Evolutionary conservation across 2,113 vertebrate species (phyloP).

Genomic region (Gymnogyps californianus): DNA sequence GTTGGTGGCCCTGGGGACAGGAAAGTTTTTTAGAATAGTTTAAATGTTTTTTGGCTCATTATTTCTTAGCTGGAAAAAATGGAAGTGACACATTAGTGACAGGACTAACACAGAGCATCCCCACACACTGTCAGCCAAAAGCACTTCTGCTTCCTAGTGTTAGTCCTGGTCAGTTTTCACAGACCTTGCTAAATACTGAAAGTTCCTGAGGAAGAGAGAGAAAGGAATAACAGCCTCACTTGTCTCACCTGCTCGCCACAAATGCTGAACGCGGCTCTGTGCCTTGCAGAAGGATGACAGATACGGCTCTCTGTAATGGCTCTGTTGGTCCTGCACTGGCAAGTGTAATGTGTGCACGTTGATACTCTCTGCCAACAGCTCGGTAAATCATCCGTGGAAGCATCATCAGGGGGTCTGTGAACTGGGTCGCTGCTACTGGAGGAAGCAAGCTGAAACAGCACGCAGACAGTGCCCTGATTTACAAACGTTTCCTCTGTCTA

Average conservation of each 20-base stretch:
- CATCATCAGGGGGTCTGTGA: neutral
- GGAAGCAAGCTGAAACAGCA: neutral
- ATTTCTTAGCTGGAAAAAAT: neutral
- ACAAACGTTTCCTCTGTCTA: neutral
- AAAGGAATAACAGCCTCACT: neutral
- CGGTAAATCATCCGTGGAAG: rapidly evolving
- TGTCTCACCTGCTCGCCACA: neutral
- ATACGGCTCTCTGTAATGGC: rapidly evolving
- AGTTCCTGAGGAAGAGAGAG: neutral
- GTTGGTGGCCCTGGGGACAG: neutral
- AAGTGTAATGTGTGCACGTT: neutral
- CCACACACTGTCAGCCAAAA: neutral
- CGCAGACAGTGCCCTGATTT: neutral
- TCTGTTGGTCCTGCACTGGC: neutral
- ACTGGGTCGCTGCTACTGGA: neutral
- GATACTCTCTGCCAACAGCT: neutral
- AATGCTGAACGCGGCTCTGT: neutral
- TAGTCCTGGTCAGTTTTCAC: neutral
- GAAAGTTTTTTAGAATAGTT: neutral
- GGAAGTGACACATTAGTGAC: neutral
- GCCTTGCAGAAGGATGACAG: neutral
- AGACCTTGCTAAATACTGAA: neutral
- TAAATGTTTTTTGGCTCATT: neutral
- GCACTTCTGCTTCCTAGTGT: neutral
- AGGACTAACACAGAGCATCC: neutral